These are phyloP conservation scores for Oxyura jamaicensis DNA, from an alignment of 2,113 vertebrate species.

Conservation along the genomic window DNA sequence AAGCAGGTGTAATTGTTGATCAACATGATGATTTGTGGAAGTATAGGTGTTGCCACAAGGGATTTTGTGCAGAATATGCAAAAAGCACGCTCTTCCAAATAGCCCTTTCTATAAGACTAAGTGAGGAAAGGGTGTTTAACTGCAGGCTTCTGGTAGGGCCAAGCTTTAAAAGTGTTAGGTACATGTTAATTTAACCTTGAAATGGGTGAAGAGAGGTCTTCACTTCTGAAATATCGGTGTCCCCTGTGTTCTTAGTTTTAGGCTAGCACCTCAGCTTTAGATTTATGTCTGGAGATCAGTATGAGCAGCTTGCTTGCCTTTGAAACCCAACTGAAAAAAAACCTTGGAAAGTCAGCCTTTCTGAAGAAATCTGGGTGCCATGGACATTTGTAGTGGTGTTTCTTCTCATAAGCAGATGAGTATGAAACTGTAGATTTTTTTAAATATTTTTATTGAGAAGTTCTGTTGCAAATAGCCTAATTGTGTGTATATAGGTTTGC, in stretches of 20 bases:
- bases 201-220: neutral
- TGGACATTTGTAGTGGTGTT: neutral
- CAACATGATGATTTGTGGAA: neutral
- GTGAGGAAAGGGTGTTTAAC: neutral
- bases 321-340: neutral
- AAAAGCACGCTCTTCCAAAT: neutral
- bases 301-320: neutral
- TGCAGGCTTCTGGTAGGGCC: neutral
- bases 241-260: neutral
- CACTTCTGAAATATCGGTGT: neutral
- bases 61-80: neutral
- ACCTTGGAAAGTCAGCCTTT: neutral
- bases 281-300: neutral
- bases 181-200: neutral
- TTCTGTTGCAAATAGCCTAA: neutral
- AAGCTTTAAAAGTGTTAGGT: neutral
- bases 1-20: neutral
- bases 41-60: neutral
- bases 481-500: neutral
- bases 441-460: neutral
- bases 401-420: neutral
- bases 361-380: fast-evolving
- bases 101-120: neutral
- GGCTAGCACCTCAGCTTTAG: neutral
- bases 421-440: neutral